These are phyloP conservation scores for Pandemis cinnamomeana DNA, from an alignment of 2,888 invertebrate genomes.

Conservation along the genomic window DNA sequence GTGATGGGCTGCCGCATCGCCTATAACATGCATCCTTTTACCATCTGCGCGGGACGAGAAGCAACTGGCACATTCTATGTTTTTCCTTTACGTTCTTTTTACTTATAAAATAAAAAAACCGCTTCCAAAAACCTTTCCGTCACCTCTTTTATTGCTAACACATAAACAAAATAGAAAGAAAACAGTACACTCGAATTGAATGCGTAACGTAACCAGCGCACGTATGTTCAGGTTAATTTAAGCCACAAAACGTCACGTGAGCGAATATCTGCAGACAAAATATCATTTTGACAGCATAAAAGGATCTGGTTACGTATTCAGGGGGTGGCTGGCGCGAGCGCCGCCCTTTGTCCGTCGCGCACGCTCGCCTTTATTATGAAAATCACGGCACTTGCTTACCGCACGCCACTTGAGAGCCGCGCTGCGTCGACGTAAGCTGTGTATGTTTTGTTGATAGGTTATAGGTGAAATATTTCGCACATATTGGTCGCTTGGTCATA, in stretches of 20 bases:
- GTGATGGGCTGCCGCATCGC: too few species aligned
- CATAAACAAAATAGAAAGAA: conserved; percentile 22
- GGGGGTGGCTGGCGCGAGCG: conserved; percentile 34
- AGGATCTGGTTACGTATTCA: conserved; percentile 54
- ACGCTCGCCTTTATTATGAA: conserved; percentile 49
- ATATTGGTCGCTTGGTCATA: too few species aligned
- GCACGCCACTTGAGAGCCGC: conserved; percentile 33
- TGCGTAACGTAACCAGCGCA: conserved; percentile 25
- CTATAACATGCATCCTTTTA: too few species aligned
- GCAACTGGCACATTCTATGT: too few species aligned
- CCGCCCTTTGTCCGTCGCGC: conserved; percentile 48
- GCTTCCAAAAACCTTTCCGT: not conserved
- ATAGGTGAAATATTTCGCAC: not conserved
- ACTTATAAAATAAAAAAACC: not conserved
- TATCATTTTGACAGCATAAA: conserved; percentile 53
- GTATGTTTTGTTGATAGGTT: not conserved
- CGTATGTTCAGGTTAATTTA: conserved; percentile 41
- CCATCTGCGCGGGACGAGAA: too few species aligned
- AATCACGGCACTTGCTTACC: conserved; percentile 47
- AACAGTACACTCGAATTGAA: conserved; percentile 31
- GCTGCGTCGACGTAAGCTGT: conserved; percentile 31
- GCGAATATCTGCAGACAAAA: conserved; percentile 53
- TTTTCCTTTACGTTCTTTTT: not conserved
- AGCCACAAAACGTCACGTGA: conserved; percentile 46
- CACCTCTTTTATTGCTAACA: conserved; percentile 3